Evolutionary conservation across 2,888 invertebrate species (phyloP), one percentile per base, ranked within the genome.

Genomic region (Neoascia interrupta): DNA sequence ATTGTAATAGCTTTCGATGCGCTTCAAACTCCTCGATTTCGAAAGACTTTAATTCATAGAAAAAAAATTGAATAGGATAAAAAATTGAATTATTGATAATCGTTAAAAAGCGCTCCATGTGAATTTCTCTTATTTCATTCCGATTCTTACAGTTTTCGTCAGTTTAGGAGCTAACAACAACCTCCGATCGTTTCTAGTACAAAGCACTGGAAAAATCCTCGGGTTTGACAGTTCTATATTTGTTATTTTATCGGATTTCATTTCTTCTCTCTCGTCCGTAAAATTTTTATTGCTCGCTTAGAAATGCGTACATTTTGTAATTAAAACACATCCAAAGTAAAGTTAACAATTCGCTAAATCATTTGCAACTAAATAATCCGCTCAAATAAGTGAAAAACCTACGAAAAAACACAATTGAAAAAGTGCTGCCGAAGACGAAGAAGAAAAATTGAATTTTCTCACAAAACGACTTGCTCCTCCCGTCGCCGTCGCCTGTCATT

Each of bases 171-270:
- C n/a, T n/a, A 6, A 6, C 8, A 31, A 31, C 8, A 53, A 23
- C 21, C 31, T 6, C n/a, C n/a, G 37, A 28, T 39, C 36, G 51
- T 51, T 47, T 13, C 70, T 76, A 72, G 16, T 28, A 61, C 45
- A 11, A 37, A 31, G 2, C 10, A 64, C n/a, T 58, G 51, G 23
- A 58, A 56, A 1, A 41, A 15, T 2, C 58, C n/a, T 19, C 31
- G 11, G 36, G 3, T 31, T 6, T 76, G 76, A 76, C 76, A 76
- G 76, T 76, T 76, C 64, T 76, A 72, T 64, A 70, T 76, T 76
- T 81, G 70, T 69, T 76, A 72, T 76, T 66, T 76, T 66, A 75
- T 75, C 36, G 70, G 64, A 72, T 76, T 60, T 66, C 45, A 26
- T 76, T 70, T 70, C 51, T 76, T 70, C 51, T 66, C 43, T 60